Evolutionary conservation across 2,888 invertebrate genomes (phyloP), one percentile per base, ranked within the genome.

Genomic region (Lithosia quadra): DNA sequence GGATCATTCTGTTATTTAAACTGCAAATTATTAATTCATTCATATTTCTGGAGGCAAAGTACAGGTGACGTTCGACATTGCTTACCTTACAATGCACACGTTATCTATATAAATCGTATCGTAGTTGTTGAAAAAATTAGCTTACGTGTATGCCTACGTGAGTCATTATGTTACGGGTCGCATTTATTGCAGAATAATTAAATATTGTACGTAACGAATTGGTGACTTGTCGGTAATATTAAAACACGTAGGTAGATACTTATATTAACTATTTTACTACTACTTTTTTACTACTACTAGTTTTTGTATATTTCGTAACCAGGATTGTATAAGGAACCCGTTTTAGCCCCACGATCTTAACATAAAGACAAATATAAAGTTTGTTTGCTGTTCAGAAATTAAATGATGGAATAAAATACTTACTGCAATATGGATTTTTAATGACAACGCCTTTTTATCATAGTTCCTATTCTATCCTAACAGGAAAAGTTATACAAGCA

Each of bases 31-130:
- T 70, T 49, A 49, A 49, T 65, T 70, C 21, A 63, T 24, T 60
- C 58, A 43, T 66, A 62, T 61, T 43, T 18, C 43, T 18, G 13
- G 18, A 49, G 3, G 56, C 69, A 68, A 49, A 73, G 57, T 59
- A 64, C 56, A 39, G 49, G 63, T 78, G 69, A 69, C 69, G 70
- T 67, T 53, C 63, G 21, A 36, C 60, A 65, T 64, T 73, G 69
- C 70, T 60, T 64, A 70, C 58, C 49, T n/a, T 49, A 34, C 15
- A 28, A 75, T 60, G 61, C 62, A 63, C 68, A 72, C 66, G 57
- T 62, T 10, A 34, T 10, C 8, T 7, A 10, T 10, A 10, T 34
- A 33, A 5, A n/a, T n/a, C 49, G 18, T 49, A n/a, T 49, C n/a
- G 55, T 59, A 66, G 58, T 39, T 49, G 21, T 63, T 36, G 62